Base-by-base conservation (phyloP, 2,888 invertebrate genomes). In the Ditula angustiorana region DNA sequence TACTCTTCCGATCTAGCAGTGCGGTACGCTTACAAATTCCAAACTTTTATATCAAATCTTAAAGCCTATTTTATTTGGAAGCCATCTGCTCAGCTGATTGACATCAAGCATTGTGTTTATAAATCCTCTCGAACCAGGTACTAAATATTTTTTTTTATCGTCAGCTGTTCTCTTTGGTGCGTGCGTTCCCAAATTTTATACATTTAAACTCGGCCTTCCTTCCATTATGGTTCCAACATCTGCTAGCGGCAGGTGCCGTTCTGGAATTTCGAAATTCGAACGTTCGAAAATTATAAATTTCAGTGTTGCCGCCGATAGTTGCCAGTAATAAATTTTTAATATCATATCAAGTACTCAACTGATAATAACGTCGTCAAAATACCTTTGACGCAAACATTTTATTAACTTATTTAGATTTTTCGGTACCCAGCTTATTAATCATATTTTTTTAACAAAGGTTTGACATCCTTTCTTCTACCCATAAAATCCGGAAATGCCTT, bases 201-300 rank as follows among this genome's bases (percentile, higher is more conserved):
- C 78, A 77, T 76, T 73, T 56, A 59, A 68, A 69, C 69, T 71
- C 63, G 69, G 67, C 74, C 74, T 77, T 80, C 79, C 73, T 77
- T 83, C 81, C 79, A 82, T 82, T 75, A 75, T 73, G 73, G 72
- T 67, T 37, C 30, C 68, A 80, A 83, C 91, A 92, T 88, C 91
- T 92, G 91, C 86, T 57, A 66, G 50, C 63, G 71, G 88, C 91
- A 92, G 90, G 90, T 92, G 91, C 74, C 73, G 56, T 35, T 62
- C 66, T 69, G 82, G 83, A 83, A 86, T 86, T 83, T 81, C 73
- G 71, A 80, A 77, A 77, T 82, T 77, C 71, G 74, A 69, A 66
- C 58, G 66, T 71, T 71, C 66, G 62, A 67, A 71, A 69, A 55
- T 69, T 33, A 67, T 55, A 21, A 53, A 61, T 35, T 19, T n/a